These are phyloP conservation scores for Lagopus muta DNA, from an alignment of 2,113 vertebrate species.

Conservation along the genomic window DNA sequence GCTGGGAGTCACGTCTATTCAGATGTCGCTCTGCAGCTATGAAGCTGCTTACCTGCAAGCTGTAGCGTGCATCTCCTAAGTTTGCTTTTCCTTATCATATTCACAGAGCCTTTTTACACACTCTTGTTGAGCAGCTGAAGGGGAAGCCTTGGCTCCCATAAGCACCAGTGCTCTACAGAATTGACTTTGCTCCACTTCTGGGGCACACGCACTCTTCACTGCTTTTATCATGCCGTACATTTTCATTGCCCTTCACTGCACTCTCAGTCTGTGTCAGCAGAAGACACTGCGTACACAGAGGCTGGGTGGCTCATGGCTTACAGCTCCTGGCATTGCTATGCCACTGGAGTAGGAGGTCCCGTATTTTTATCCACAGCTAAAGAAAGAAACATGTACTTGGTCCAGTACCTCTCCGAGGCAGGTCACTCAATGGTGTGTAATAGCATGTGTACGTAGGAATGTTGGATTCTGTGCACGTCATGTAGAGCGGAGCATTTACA, in stretches of 20 bases:
- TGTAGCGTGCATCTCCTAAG: background rate
- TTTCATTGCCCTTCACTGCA: background rate
- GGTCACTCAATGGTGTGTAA: background rate
- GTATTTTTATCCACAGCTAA: background rate
- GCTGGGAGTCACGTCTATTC: background rate
- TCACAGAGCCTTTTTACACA: background rate
- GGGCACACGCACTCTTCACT: background rate
- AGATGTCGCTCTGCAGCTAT: background rate
- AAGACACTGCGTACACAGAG: background rate
- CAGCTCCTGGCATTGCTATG: background rate
- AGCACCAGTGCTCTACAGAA: background rate
- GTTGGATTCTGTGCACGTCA: accelerated
- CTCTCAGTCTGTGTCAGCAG: background rate
- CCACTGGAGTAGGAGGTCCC: background rate
- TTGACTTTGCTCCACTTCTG: background rate
- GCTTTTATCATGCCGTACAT: background rate
- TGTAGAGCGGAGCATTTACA: background rate
- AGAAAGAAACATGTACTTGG: background rate
- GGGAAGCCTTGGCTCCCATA: background rate
- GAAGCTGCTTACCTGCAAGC: background rate
- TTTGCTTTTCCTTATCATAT: background rate
- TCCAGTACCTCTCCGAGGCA: background rate
- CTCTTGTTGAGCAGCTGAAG: background rate
- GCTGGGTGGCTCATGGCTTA: background rate
- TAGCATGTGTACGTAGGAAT: accelerated